Base-by-base conservation (phyloP, 2,888 invertebrate species). In the Hydriomena furcata region DNA sequence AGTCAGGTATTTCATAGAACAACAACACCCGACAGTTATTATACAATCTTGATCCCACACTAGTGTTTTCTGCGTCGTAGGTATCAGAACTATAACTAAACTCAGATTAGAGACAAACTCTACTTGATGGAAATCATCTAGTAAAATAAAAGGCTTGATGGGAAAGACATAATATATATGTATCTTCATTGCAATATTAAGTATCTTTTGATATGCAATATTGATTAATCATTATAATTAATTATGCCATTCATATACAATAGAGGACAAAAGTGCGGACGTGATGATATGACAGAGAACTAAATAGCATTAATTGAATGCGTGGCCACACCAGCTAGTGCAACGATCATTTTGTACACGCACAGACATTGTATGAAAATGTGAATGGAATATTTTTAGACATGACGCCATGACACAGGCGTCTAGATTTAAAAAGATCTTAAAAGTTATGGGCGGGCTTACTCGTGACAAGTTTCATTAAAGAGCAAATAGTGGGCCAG, bases 251-350 rank as follows among this genome's bases (percentile, higher is more conserved):
- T 36, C 28, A 28, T 25, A 46, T 38, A 17, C 4, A 17, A 17
- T 17, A 48, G 27, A 27, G 34, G 28, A 60, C 58, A 42, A 58
- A 62, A 63, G 55, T 63, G 59, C 67, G 65, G 64, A 66, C 72
- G 66, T 69, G 66, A 68, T 65, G 62, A 67, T 70, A 71, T 65
- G 67, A 63, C 55, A 58, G 66, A 62, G 52, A 59, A 59, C 48
- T 58, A 66, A 79, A 69, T 69, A 70, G 66, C 67, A 66, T 74
- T 76, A 78, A 79, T 78, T 75, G 60, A 72, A 73, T 66, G 71
- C 71, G 66, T 67, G 60, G 63, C 65, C 57, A 63, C 65, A 42
- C 36, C 43, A 60, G 53, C 59, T 50, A 64, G 64, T 71, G 69
- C 70, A 69, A 68, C 67, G 64, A 66, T 49, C 68, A 66, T 65